phyloP scores from a whole-genome alignment of 2,797 vertebrate genomes.

The Hydrolagus colliei region DNA sequence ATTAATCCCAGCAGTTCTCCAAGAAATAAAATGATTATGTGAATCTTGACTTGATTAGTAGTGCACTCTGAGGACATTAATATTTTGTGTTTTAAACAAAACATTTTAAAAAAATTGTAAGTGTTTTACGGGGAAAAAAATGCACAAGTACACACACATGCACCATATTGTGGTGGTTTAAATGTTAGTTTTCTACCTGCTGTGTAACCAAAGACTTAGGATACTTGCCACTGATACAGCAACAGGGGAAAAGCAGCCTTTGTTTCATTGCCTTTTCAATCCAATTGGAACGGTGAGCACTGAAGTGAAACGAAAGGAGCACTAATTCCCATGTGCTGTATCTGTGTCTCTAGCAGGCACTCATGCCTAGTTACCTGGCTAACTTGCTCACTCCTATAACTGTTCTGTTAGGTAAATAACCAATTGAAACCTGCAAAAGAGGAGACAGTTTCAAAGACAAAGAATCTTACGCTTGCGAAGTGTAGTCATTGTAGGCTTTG shows the following conservation, averaged over 20 bases:
- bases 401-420: conserved; percentile 44
- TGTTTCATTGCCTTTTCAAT: background rate
- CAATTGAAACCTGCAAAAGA: conserved; percentile 46
- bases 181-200: conserved; percentile 8
- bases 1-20: background rate
- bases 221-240: conserved; percentile 22
- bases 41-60: background rate
- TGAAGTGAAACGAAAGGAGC: background rate
- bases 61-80: background rate
- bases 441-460: conserved; percentile 39
- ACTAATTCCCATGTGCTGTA: conserved; percentile 20
- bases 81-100: background rate
- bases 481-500: background rate
- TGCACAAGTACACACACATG: background rate
- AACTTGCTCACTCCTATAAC: conserved; percentile 47
- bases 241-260: conserved; percentile 23
- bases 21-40: background rate
- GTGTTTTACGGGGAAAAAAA: background rate
- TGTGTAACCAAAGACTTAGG: conserved; percentile 27
- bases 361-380: conserved; percentile 42
- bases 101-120: background rate
- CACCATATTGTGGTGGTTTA: background rate
- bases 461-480: background rate
- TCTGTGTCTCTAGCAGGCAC: conserved; percentile 15
- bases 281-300: background rate